A percentile compares a stretch with the other conserved stretches of the same genome.
These are phyloP conservation scores for Allobates femoralis DNA, from an alignment of 2,797 vertebrate species.

Conservation along the genomic window DNA sequence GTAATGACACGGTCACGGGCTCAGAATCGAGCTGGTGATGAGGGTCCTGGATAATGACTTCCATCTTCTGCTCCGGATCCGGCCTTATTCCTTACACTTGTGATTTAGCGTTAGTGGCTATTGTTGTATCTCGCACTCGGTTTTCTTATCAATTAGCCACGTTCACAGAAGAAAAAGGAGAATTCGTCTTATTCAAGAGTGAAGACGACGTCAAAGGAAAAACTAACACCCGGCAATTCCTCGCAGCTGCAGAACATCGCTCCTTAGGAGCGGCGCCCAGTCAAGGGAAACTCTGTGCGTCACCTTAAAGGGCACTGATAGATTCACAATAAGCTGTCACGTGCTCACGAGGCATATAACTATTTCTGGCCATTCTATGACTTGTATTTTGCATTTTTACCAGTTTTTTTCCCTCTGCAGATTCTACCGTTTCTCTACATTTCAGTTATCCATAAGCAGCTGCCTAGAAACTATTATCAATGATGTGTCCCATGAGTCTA, in stretches of 20 bases:
- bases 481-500: no score
- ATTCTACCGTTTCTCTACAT: no score
- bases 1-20: conserved; percentile 36
- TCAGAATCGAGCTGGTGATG: conserved; percentile 9
- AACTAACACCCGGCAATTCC: not conserved
- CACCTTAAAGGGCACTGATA: no score
- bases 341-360: not conserved
- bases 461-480: no score
- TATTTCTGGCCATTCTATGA: no score
- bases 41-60: conserved; percentile 19
- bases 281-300: not conserved
- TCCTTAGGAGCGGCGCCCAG: not conserved
- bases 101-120: not conserved
- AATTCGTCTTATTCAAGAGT: not conserved
- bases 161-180: conserved; percentile 7
- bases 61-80: not conserved
- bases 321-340: not conserved
- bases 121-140: not conserved
- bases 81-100: not conserved
- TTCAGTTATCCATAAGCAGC: no score
- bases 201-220: not conserved
- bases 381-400: no score
- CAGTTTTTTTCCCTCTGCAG: no score
- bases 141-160: not conserved
- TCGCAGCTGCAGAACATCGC: not conserved